Evolutionary conservation across 2,797 vertebrate genomes (phyloP), one percentile per base, ranked within the genome.

Genomic region (Allobates femoralis): DNA sequence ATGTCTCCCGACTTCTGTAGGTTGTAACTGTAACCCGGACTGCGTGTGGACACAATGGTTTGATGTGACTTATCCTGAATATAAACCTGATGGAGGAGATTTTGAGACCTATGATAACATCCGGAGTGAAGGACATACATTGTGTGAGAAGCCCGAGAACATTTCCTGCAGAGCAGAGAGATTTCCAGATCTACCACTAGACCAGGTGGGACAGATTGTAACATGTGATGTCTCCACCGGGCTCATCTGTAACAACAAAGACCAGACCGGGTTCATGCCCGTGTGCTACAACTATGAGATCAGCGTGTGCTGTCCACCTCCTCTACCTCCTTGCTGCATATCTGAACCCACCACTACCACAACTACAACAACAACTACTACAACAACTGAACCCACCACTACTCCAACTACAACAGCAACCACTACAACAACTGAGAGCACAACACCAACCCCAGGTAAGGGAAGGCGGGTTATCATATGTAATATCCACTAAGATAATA

Each of bases 81-180:
- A 3, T 50, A 78, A 51, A 60, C 46, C 46, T 19, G 0, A 51
- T 0, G 0, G 23, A n/a, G 92, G 92, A 26, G 93, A 93, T 74
- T 51, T 88, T 0, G 92, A 93, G 89, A 92, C 91, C 2, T 92
- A 92, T 85, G 89, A 90, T 0, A 92, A 88, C 6, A 92, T 93
- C 71, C 0, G 41, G 53, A 1, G 19, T 0, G 2, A 34, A 12
- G 0, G 0, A 78, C 8, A 0, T 50, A 60, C 74, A 56, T 28
- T 79, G 0, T 93, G 93, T 0, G 64, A 0, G 0, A 89, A 16
- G 15, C 89, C 66, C 5, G 41, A 86, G 46, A 90, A 92, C 3
- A 90, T 93, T 87, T 90, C 90, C 0, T 93, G 92, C 90, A 90
- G 91, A 88, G 86, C 92, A 28, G 0, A 19, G 26, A 21, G 79